Evolutionary conservation across 2,113 vertebrate species (phyloP), one percentile per base, ranked within the genome.

Genomic region (Pristiophorus japonicus): DNA sequence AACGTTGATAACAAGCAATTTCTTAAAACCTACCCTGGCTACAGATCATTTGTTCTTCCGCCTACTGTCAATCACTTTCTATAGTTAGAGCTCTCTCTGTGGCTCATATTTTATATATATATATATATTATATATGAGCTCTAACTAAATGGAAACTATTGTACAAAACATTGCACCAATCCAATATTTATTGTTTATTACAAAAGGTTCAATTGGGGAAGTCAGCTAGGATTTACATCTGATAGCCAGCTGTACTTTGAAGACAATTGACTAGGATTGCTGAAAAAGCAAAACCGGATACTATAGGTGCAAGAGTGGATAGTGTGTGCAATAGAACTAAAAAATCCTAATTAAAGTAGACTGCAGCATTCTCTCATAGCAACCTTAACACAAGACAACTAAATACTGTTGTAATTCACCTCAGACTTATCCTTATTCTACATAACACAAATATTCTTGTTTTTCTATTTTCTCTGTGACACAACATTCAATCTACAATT

Each of bases 1-100:
- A 85, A 85, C n/a, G 45, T 85, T 85, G 42, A 45, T 85, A 85
- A 85, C 81, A 85, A 47, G 81, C 81, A 85, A 85, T 85, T 85
- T 85, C 81, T 42, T 85, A 42, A 85, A 85, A 22, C 81, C 42
- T 85, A 22, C 14, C 42, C 81, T 47, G 10, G 87, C 10, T 34
- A 47, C 27, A 88, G 22, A 55, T 88, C 85, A 88, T 88, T 88
- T 90, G 87, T 20, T 90, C 85, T 20, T 90, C 85, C 24, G 14
- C 3, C 11, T n/a, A 7, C 11, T 88, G 85, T 90, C 47, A 90
- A 90, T 90, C 30, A 59, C 6, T 34, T 59, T 34, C 12, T 55
- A 59, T n/a, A n/a, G n/a, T n/a, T n/a, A n/a, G n/a, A n/a, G n/a
- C n/a, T n/a, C n/a, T n/a, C n/a, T n/a, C n/a, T n/a, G n/a, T n/a